Conservation (phyloP, 1,140 invertebrate genomes). For the Psilanteris sp. region DNA sequence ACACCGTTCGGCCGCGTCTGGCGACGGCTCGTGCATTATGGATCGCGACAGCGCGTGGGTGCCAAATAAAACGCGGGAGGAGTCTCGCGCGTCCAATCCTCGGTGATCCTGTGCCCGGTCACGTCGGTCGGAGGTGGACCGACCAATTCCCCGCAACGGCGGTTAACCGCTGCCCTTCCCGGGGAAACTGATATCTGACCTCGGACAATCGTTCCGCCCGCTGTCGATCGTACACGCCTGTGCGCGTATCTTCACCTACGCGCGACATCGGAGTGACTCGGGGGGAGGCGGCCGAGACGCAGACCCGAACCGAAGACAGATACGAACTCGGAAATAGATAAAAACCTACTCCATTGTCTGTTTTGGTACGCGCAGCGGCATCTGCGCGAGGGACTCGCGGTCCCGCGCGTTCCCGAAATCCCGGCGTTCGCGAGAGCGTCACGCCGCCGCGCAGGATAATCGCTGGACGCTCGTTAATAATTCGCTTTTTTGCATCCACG, state of each 20-base stretch:
- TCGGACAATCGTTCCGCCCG: constrained; percentile 46
- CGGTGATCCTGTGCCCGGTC: constrained; percentile 71
- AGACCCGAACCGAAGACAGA: constrained; percentile 23
- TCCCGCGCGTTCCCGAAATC: too few species aligned
- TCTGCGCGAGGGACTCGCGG: too few species aligned
- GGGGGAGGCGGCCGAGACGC: constrained; percentile 1
- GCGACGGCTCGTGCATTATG: constrained; percentile 15
- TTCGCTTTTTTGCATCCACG: constrained; percentile 47
- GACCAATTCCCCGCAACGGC: constrained; percentile 34
- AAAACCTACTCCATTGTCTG: constrained; percentile 26
- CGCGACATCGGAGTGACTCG: constrained; percentile 2
- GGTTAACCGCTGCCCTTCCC: constrained; percentile 42
- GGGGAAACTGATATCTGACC: constrained; percentile 44
- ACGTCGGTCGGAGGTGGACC: constrained; percentile 52
- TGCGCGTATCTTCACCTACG: constrained; percentile 29
- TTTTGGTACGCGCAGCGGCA: too few species aligned
- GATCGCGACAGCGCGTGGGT: constrained; percentile 70
- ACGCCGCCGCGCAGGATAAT: constrained; percentile 37
- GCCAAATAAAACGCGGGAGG: constrained; percentile 76
- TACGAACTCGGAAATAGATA: constrained; percentile 19
- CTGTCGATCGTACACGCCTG: constrained; percentile 62
- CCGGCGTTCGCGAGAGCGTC: too few species aligned
- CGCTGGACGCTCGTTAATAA: constrained; percentile 64
- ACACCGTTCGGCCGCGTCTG: not conserved
- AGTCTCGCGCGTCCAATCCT: constrained; percentile 78